phyloP scores from a whole-genome alignment of 2,888 invertebrate genomes.

The Argyresthia goedartella region DNA sequence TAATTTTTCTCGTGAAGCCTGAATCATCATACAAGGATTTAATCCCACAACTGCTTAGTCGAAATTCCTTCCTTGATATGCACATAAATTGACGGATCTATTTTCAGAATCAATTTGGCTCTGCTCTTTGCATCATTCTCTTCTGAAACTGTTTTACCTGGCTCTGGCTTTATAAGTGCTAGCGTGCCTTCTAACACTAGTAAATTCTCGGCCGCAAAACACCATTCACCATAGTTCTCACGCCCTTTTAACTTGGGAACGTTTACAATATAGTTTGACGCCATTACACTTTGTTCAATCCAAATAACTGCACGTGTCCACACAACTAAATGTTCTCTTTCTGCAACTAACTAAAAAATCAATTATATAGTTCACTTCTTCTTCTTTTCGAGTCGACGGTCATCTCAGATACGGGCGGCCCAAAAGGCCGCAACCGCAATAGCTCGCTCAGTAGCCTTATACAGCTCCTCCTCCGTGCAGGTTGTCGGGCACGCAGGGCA shows the following conservation, averaged over 20 bases:
- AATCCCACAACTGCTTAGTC: background rate
- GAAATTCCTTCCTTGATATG: background rate
- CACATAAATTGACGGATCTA: background rate
- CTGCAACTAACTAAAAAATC: too few species aligned
- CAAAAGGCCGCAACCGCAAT: too few species aligned
- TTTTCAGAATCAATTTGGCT: slow-evolving; percentile 1
- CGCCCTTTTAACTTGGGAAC: slow-evolving; percentile 10
- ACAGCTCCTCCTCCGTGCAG: too few species aligned
- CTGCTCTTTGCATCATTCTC: background rate
- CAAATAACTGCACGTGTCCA: too few species aligned
- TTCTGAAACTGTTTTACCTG: background rate
- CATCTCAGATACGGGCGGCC: too few species aligned
- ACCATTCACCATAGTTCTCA: slow-evolving; percentile 11
- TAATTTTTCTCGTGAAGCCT: slow-evolving; percentile 1
- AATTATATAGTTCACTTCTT: too few species aligned
- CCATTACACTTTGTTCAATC: too few species aligned
- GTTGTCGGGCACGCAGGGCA: too few species aligned
- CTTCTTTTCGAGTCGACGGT: too few species aligned
- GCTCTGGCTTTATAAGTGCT: background rate
- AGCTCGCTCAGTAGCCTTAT: too few species aligned
- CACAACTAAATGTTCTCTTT: too few species aligned
- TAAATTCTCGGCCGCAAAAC: slow-evolving; percentile 9
- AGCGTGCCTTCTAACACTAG: slow-evolving; percentile 6
- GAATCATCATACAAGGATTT: slow-evolving; percentile 2
- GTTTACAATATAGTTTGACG: slow-evolving; percentile 2